Evolutionary conservation across 1,140 invertebrate species (phyloP), one percentile per base, ranked within the genome.

Genomic region (Goniozus legneri): DNA sequence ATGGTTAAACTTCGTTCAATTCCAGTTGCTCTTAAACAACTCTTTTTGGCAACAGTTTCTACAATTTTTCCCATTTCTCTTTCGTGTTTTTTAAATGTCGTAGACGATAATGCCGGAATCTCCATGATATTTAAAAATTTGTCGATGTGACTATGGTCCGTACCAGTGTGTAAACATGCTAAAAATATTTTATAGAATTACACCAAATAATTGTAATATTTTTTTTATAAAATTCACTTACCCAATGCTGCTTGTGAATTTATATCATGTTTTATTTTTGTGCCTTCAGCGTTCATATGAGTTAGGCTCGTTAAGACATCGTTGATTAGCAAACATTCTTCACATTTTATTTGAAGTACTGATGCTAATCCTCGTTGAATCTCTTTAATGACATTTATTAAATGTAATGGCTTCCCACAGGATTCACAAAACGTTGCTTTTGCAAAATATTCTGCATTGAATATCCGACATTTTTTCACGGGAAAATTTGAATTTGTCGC

Each of bases 21-120:
- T 15, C 7, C 8, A n/a, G 34, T 19, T 16, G 38, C 36, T 8
- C 41, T 16, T 13, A 40, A 32, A 13, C 46, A 48, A 21, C 37
- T 41, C 2, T 40, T 27, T 41, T 48, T 35, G 8, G 38, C 37
- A 22, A 48, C 46, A 14, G 8, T 21, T n/a, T 48, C 46, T 14
- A 33, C 20, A 22, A 20, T 18, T 13, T 19, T 27, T 12, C 38
- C 46, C 8, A 48, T 35, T 34, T 32, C 31, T 35, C 38, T 21
- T 41, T 48, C 37, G 18, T 41, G 15, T 32, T 38, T 33, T 41
- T 48, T 48, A 30, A 48, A 41, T 19, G 37, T 32, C 15, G 34
- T 33, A 12, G 12, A 18, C 15, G 40, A 22, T 12, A 41, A 10
- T 3, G 12, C 8, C 15, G 32, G 46, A 13, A 48, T 35, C 20